Percentiles rank a stretch among this genome's conserved stretches.
Conservation (phyloP, 2,888 invertebrate species). For the Nemurella pictetii region DNA sequence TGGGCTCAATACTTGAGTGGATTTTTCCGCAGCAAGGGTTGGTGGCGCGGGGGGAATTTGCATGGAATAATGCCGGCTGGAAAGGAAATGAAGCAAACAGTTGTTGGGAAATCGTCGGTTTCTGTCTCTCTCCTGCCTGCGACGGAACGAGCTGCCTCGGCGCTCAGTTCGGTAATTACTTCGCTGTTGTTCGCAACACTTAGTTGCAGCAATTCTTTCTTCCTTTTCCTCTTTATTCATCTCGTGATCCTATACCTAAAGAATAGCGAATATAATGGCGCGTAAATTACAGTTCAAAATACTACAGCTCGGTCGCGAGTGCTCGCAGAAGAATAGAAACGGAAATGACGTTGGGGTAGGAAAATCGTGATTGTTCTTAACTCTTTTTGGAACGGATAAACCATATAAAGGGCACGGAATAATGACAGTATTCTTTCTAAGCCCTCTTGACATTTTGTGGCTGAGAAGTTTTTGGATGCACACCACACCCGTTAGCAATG, state of each 20-base stretch:
- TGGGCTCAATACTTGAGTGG: constrained; percentile 33
- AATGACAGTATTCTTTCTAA: constrained; percentile 28
- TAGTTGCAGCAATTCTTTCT: constrained; percentile 35
- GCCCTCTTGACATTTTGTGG: constrained; percentile 24
- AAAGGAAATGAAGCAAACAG: constrained; percentile 34
- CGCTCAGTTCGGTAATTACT: constrained; percentile 33
- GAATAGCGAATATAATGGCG: constrained; percentile 36
- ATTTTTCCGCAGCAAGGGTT: constrained; percentile 38
- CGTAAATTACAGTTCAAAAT: constrained; percentile 33
- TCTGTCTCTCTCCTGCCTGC: not conserved
- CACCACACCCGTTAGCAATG: not conserved
- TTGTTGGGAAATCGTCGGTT: constrained; percentile 10
- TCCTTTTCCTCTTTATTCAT: constrained; percentile 29
- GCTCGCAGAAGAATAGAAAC: constrained; percentile 24
- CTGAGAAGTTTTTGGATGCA: constrained; percentile 11
- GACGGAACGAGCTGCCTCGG: constrained; percentile 5
- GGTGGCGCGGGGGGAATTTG: not conserved
- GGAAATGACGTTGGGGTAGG: constrained; percentile 35
- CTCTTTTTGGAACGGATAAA: constrained; percentile 6
- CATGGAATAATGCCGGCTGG: constrained; percentile 32
- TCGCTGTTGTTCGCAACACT: constrained; percentile 30
- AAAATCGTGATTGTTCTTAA: constrained; percentile 15
- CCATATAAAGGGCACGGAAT: not conserved
- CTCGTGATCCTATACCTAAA: constrained; percentile 28
- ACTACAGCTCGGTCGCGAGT: constrained; percentile 18